phyloP scores from a whole-genome alignment of 1,140 invertebrate genomes.

The Heliconius hewitsoni region DNA sequence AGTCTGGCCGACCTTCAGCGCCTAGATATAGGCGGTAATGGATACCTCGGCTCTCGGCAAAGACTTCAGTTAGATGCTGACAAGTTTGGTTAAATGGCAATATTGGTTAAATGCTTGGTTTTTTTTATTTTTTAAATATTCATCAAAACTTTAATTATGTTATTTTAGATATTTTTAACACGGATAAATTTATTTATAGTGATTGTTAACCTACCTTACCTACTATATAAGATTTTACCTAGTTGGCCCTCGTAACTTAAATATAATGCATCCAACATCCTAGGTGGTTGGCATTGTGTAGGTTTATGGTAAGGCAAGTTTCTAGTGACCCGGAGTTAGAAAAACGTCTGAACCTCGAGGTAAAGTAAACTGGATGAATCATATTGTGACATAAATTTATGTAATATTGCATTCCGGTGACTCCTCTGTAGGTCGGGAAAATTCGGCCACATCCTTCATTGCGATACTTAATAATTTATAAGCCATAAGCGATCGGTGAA shows the following conservation, averaged over 20 bases:
- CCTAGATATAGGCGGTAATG: slow-evolving; percentile 71
- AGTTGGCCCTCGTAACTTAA: slow-evolving; percentile 2
- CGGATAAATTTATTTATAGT: no score
- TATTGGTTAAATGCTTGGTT: no score
- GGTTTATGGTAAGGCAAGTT: slow-evolving; percentile 15
- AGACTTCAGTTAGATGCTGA: slow-evolving; percentile 49
- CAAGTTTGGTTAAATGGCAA: background rate
- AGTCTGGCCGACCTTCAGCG: slow-evolving; percentile 76
- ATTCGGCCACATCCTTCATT: slow-evolving; percentile 20
- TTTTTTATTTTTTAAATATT: background rate
- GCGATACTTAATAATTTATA: background rate
- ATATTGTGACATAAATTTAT: slow-evolving; percentile 22
- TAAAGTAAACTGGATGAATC: slow-evolving; percentile 19
- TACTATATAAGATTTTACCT: background rate
- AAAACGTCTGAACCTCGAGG: slow-evolving; percentile 6
- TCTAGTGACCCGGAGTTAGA: slow-evolving; percentile 21
- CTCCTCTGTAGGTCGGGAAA: background rate
- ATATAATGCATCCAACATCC: slow-evolving; percentile 12
- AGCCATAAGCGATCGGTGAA: background rate
- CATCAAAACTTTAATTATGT: no score
- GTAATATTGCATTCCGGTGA: slow-evolving; percentile 12
- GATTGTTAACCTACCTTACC: no score
- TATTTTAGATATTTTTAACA: no score
- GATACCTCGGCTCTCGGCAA: slow-evolving; percentile 56
- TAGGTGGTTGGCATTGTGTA: slow-evolving; percentile 4